phyloP scores from a whole-genome alignment of 1,140 invertebrate genomes.

The Drosophila mojavensis region DNA sequence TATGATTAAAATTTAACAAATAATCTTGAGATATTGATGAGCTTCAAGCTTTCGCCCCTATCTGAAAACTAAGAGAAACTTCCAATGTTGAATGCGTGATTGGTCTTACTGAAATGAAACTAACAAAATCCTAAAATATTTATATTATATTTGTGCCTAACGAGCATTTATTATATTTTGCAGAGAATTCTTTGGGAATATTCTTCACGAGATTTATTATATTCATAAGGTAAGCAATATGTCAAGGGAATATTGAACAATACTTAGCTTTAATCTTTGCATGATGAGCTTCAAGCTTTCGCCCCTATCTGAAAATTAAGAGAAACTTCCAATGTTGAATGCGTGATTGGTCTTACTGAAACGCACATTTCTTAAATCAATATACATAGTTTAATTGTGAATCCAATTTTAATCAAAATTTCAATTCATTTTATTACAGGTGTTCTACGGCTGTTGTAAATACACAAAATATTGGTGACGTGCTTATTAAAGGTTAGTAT shows the following conservation, averaged over 20 bases:
- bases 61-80: conserved; percentile 53
- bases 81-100: conserved; percentile 52
- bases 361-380: background rate
- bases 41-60: conserved; percentile 59
- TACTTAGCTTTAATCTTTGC: too few relatives aligned
- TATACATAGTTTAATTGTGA: background rate
- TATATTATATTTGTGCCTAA: too few relatives aligned
- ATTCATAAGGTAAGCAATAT: too few relatives aligned
- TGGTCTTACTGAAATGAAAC: conserved; percentile 38
- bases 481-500: background rate
- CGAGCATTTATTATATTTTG: too few relatives aligned
- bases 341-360: conserved; percentile 50
- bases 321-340: conserved; percentile 54
- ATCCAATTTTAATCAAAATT: too few relatives aligned
- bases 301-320: conserved; percentile 20
- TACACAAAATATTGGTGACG: too few relatives aligned
- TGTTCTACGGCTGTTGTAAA: too few relatives aligned
- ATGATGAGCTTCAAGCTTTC: conserved; percentile 53
- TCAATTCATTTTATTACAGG: too few relatives aligned
- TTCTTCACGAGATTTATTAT: too few relatives aligned
- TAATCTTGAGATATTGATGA: conserved; percentile 24
- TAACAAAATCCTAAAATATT: background rate
- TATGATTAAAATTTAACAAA: background rate
- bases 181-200: too few relatives aligned
- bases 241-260: too few relatives aligned